Evolutionary conservation across 2,888 invertebrate species (phyloP).

Genomic region (Crematogaster levior): DNA sequence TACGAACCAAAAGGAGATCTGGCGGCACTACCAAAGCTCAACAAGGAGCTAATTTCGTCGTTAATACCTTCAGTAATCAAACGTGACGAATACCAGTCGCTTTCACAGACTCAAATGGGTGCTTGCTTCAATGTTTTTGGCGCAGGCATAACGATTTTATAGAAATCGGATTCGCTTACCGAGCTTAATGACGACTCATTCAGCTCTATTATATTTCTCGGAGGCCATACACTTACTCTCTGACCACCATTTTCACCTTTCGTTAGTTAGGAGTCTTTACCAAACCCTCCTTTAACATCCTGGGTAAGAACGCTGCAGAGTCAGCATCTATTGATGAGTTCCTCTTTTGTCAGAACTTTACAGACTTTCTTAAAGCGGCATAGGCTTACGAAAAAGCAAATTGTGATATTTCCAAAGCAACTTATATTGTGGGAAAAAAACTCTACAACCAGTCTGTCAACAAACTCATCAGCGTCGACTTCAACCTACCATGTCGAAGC

Average conservation of each 20-base stretch:
- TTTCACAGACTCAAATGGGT: too few relatives aligned
- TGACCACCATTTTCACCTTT: neutral
- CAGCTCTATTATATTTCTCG: neutral
- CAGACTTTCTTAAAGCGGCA: neutral
- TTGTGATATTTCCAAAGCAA: neutral
- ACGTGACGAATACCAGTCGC: too few relatives aligned
- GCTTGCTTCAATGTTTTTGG: too few relatives aligned
- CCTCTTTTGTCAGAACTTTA: neutral
- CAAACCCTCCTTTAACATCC: neutral
- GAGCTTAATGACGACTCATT: neutral
- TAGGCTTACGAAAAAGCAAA: neutral
- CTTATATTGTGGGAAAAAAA: neutral
- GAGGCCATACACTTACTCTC: neutral
- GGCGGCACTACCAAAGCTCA: too few relatives aligned
- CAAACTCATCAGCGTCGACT: neutral
- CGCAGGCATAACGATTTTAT: too few relatives aligned
- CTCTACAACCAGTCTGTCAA: neutral
- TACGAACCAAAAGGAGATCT: too few relatives aligned
- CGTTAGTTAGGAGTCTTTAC: neutral
- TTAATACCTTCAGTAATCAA: too few relatives aligned
- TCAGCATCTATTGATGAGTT: neutral
- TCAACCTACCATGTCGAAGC: neutral
- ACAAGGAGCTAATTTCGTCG: too few relatives aligned
- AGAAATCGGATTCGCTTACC: too few relatives aligned
- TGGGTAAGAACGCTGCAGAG: neutral